phyloP scores from a whole-genome alignment of 2,888 invertebrate genomes.

The Rutpela maculata region DNA sequence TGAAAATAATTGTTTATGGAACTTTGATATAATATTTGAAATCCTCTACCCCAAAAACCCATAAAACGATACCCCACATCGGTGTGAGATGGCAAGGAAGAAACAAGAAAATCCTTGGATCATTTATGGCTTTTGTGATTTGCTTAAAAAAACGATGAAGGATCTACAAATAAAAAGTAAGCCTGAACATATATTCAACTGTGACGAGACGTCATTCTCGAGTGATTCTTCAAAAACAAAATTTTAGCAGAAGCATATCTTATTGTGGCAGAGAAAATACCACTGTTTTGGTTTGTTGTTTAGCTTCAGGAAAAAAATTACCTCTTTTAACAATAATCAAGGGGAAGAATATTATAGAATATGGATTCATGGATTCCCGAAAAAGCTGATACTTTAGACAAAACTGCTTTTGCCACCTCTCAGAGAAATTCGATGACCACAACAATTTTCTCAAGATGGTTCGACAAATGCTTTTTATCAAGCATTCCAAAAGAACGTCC shows the following conservation, averaged over 20 bases:
- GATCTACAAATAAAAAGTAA: neutral
- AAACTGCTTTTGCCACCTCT: conserved; percentile 14
- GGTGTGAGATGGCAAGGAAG: no score
- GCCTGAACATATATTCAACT: neutral
- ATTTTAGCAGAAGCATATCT: neutral
- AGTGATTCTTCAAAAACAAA: neutral
- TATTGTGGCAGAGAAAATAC: neutral
- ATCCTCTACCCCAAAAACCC: no score
- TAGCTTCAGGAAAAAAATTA: conserved; percentile 5
- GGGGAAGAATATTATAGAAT: conserved; percentile 43
- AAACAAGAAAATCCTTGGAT: no score
- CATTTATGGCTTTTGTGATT: no score
- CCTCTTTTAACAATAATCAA: conserved; percentile 42
- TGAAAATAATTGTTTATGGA: no score
- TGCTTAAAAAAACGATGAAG: no score
- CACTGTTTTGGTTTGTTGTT: conserved; percentile 17
- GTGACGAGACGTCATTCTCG: neutral
- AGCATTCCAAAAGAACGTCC: neutral
- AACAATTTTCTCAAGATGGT: conserved; percentile 5
- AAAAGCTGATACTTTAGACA: conserved; percentile 18
- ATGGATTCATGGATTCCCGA: conserved; percentile 31
- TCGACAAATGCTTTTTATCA: conserved; percentile 9
- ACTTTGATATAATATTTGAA: no score
- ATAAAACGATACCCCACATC: no score
- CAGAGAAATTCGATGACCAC: conserved; percentile 13